Evolutionary conservation across 30 jellyfish, hydroid and myxozoan species (phyloP).

Genomic region (Chrysaora quinquecirrha): DNA sequence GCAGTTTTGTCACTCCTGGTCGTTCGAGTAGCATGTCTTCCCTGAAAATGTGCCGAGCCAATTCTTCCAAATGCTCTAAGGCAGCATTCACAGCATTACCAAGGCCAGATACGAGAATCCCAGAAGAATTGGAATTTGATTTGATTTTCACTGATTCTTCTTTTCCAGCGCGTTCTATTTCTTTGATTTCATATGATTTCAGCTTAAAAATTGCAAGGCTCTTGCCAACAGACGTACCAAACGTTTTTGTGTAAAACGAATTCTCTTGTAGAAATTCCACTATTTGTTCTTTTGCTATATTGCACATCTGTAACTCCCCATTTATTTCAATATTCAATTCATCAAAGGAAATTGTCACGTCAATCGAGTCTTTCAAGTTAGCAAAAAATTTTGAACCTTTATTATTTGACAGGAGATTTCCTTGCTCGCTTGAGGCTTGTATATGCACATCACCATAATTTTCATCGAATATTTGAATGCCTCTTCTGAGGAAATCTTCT

Average conservation of each 20-base stretch:
- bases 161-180: neutral
- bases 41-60: neutral
- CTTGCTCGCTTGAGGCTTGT: too few species aligned
- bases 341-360: neutral
- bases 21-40: slow-evolving; percentile 13
- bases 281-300: neutral
- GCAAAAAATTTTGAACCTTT: neutral
- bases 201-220: neutral
- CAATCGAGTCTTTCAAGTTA: neutral
- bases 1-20: slow-evolving; percentile 38
- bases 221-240: neutral
- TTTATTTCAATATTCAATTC: neutral
- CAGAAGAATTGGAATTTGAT: neutral
- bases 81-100: neutral
- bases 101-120: neutral
- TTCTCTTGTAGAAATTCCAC: neutral
- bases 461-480: neutral
- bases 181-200: neutral
- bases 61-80: neutral
- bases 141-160: neutral
- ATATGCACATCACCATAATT: neutral
- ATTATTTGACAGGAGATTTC: too few species aligned
- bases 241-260: neutral
- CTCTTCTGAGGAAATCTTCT: neutral
- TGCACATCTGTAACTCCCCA: neutral